Evolutionary conservation across 2,113 vertebrate species (phyloP).

Genomic region (Silurus glanis): DNA sequence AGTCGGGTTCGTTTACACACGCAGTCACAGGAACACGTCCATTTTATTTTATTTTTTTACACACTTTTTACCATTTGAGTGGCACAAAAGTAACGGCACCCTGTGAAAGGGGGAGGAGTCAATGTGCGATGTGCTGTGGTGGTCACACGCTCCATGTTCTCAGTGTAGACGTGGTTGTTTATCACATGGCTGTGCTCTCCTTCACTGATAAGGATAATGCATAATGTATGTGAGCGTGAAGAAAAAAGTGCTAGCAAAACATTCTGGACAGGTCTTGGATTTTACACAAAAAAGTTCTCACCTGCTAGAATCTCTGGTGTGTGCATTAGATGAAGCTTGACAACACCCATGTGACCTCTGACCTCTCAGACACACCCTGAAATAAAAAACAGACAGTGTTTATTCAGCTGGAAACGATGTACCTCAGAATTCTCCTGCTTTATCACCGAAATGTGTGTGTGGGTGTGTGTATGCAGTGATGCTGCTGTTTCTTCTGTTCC

Average conservation of each 20-base stretch:
- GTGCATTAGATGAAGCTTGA: background rate
- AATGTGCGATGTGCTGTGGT: background rate
- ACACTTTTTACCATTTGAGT: background rate
- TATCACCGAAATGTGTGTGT: background rate
- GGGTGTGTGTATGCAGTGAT: background rate
- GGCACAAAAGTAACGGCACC: background rate
- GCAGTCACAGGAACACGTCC: background rate
- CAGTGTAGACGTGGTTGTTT: background rate
- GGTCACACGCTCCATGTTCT: background rate
- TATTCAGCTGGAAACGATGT: conserved; percentile 29
- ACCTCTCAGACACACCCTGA: conserved; percentile 32
- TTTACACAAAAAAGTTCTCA: background rate
- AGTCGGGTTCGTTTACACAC: background rate
- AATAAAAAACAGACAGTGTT: conserved; percentile 34
- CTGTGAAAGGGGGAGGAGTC: background rate
- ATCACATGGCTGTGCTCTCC: too few species aligned
- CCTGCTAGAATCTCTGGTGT: background rate
- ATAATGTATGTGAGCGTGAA: background rate
- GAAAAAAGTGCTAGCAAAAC: background rate
- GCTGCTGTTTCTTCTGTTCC: too few species aligned
- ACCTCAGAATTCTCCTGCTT: background rate
- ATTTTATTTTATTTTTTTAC: background rate
- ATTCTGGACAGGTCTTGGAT: background rate
- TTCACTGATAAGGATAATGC: too few species aligned
- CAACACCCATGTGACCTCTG: background rate